A percentile compares a stretch with the other conserved stretches of the same genome.
Evolutionary conservation across 2,888 invertebrate species (phyloP).

Genomic region (Periphyllus acericola): DNA sequence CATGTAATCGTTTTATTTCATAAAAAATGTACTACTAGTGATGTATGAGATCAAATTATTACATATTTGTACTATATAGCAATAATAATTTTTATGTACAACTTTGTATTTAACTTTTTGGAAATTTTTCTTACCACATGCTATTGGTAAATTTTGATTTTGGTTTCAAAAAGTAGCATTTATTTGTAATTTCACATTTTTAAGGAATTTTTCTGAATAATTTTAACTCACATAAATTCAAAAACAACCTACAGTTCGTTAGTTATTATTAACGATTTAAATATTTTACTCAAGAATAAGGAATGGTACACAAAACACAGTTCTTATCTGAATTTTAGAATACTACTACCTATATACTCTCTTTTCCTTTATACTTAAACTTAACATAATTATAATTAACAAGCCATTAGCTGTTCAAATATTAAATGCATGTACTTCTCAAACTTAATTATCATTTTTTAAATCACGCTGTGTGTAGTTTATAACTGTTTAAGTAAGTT

Average conservation of each 20-base stretch:
- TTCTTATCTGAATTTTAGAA: background rate
- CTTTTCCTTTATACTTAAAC: background rate
- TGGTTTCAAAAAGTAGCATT: too few species aligned
- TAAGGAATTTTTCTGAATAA: too few species aligned
- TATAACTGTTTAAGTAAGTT: background rate
- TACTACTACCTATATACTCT: background rate
- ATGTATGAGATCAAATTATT: too few species aligned
- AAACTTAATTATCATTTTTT: background rate
- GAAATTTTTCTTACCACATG: too few species aligned
- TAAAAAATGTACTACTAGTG: too few species aligned
- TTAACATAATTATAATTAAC: background rate
- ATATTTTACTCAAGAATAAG: background rate
- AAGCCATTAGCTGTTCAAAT: background rate
- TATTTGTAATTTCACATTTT: too few species aligned
- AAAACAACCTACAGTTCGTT: background rate
- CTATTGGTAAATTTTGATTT: too few species aligned
- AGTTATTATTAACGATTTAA: background rate
- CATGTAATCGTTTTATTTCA: too few species aligned
- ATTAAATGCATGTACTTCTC: background rate
- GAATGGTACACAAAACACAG: background rate
- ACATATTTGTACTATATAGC: too few species aligned
- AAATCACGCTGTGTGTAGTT: background rate
- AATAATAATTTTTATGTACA: too few species aligned
- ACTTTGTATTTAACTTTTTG: too few species aligned
- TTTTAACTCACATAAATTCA: background rate